Base-by-base conservation (phyloP, 2,888 invertebrate species). In the Thymelicus acteon region DNA sequence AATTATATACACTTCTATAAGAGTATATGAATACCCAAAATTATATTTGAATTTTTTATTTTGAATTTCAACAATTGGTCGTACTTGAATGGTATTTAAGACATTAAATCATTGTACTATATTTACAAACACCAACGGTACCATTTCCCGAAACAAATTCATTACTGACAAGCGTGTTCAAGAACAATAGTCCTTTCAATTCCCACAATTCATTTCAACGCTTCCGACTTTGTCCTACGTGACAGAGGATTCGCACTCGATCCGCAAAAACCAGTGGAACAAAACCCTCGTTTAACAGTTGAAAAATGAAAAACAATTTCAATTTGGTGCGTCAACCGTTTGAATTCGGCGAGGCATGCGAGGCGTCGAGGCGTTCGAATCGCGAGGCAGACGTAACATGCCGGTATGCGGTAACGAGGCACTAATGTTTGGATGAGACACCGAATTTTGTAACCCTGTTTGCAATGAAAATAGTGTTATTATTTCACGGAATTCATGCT, bases 231-330 rank as follows among this genome's bases (percentile, higher is more conserved):
- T 73, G 72, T 76, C 75, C 76, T 75, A 75, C 77, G 74, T 77
- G 79, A 58, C 54, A 69, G 62, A 48, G 57, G 69, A 62, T 60
- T 62, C 76, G 77, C 77, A 80, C 81, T 80, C 80, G 77, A 78
- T 81, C 85, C 75, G 76, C 82, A 89, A 89, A 85, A 88, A 84
- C 87, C 86, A 88, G 82, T 84, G 84, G 78, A 84, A 84, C 82
- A 87, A 83, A 82, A 80, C 80, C 82, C 79, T 78, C 78, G 86
- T 82, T 87, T 87, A 85, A 85, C 85, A 84, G 81, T 85, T 78
- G 83, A 90, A 92, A 92, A 92, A 90, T 86, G 85, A 89, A 91
- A 91, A 91, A 91, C 89, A 91, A 89, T 92, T 90, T 86, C 86
- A 91, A 90, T 90, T 91, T 85, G 85, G 88, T 85, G 87, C 89